These are phyloP conservation scores for Pogona vitticeps DNA, from an alignment of 2,113 vertebrate genomes.

Conservation along the genomic window DNA sequence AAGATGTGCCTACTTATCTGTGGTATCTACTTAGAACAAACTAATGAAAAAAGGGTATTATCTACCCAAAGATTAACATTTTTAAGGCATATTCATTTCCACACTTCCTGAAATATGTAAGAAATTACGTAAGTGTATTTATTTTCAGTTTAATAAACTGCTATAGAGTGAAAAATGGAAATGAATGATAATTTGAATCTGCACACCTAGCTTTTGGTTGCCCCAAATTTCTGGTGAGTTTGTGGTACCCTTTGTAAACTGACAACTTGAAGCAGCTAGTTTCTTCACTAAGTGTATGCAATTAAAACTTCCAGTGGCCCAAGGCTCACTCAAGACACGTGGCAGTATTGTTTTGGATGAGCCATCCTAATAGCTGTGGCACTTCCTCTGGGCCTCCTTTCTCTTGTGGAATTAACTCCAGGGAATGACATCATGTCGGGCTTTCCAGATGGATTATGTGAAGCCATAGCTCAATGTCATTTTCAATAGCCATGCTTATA, in stretches of 20 bases:
- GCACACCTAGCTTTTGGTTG: not conserved
- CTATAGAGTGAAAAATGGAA: not conserved
- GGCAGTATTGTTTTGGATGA: slow-evolving; percentile 67
- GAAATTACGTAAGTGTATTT: not conserved
- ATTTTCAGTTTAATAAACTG: not conserved
- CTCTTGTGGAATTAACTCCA: slow-evolving; percentile 81
- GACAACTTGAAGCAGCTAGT: slow-evolving; percentile 25
- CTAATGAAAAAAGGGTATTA: not conserved
- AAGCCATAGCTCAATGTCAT: slow-evolving; percentile 88
- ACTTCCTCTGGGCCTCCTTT: slow-evolving; percentile 75
- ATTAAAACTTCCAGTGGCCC: not conserved
- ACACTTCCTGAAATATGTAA: not conserved
- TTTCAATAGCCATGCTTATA: slow-evolving; percentile 89
- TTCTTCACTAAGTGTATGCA: slow-evolving; percentile 40
- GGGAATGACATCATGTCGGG: slow-evolving; percentile 89
- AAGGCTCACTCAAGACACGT: slow-evolving; percentile 55
- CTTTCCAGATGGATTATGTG: slow-evolving; percentile 87
- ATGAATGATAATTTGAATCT: not conserved
- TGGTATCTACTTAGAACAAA: not conserved
- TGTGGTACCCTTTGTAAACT: slow-evolving; percentile 24
- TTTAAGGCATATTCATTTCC: not conserved
- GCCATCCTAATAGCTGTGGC: slow-evolving; percentile 60
- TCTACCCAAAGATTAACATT: not conserved
- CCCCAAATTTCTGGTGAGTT: not conserved
- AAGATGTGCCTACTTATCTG: not conserved